phyloP scores from a whole-genome alignment of 2,797 vertebrate species.

The Phoxinus dragarum region DNA sequence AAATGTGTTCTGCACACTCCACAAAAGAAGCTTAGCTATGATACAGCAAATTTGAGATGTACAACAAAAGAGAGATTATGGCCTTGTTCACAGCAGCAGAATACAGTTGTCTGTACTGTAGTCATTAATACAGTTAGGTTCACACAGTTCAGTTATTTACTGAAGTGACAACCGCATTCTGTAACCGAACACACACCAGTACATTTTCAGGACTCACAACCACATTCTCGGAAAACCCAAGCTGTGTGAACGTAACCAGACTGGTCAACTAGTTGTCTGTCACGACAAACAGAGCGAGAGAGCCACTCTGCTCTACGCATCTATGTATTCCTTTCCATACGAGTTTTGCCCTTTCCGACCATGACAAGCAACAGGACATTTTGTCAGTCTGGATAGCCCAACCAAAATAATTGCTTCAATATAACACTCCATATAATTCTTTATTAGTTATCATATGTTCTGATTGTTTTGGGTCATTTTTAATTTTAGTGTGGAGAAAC shows the following conservation, averaged over 20 bases:
- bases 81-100: neutral
- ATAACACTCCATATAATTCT: neutral
- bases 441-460: neutral
- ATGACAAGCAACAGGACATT: neutral
- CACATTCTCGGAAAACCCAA: too few relatives aligned
- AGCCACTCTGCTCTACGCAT: too few relatives aligned
- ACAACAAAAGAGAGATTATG: neutral
- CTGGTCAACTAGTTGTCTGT: too few relatives aligned
- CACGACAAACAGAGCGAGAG: too few relatives aligned
- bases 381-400: neutral
- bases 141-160: too few relatives aligned
- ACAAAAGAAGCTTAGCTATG: neutral
- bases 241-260: too few relatives aligned
- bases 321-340: too few relatives aligned
- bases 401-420: neutral
- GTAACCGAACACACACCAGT: too few relatives aligned
- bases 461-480: neutral
- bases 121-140: too few relatives aligned
- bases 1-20: slow-evolving; percentile 20
- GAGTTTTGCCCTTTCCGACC: neutral
- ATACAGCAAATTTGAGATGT: neutral
- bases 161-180: too few relatives aligned
- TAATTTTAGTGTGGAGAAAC: neutral
- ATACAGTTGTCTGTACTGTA: too few relatives aligned
- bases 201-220: too few relatives aligned